Percentiles rank a stretch among this genome's conserved stretches.
These are phyloP conservation scores for Zhuqinia jingwanae DNA, from an alignment of 2,888 invertebrate species.

Conservation along the genomic window DNA sequence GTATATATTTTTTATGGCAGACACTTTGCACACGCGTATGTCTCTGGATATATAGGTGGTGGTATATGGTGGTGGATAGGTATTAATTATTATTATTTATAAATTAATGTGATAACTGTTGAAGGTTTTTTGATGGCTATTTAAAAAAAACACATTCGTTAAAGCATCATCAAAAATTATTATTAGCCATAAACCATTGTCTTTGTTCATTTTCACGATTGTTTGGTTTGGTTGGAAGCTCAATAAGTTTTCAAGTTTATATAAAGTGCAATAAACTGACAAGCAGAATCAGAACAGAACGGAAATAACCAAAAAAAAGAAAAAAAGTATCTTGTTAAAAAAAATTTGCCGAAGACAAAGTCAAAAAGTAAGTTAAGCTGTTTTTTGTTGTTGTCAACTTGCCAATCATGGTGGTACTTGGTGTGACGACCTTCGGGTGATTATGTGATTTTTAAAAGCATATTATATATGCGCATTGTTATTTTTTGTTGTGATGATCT, in stretches of 20 bases:
- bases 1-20: neutral
- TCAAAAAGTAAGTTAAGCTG: no score
- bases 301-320: conserved; percentile 34
- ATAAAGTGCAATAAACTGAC: conserved; percentile 44
- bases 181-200: neutral
- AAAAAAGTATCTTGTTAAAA: conserved; percentile 2
- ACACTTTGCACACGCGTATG: neutral
- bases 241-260: conserved; percentile 32
- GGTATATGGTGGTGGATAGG: neutral
- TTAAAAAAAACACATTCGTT: neutral
- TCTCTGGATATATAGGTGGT: conserved; percentile 16
- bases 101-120: neutral
- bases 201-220: neutral
- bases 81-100: neutral
- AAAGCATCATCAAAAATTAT: no score
- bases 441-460: neutral
- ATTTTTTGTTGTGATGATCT: neutral
- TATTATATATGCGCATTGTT: no score
- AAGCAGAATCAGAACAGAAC: conserved; percentile 34
- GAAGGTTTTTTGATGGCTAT: neutral
- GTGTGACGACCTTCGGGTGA: conserved; percentile 65
- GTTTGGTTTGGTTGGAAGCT: conserved; percentile 16
- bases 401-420: conserved; percentile 15
- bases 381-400: conserved; percentile 28
- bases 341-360: no score